phyloP scores from a whole-genome alignment of 1,140 invertebrate genomes.

The Charaxes varanes region DNA sequence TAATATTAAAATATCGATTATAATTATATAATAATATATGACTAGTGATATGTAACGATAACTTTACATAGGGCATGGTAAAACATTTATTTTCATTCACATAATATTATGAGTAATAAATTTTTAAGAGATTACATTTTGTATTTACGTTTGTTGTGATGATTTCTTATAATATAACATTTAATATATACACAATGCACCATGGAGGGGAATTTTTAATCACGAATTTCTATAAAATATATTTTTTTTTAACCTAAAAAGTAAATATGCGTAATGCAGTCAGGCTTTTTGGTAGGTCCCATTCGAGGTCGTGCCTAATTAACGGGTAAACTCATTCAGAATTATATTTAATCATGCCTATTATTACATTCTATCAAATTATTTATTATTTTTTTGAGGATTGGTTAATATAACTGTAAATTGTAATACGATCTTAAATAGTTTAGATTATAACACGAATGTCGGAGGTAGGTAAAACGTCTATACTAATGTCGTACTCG shows the following conservation, averaged over 20 bases:
- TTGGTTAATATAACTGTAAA: background rate
- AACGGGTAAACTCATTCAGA: too few relatives aligned
- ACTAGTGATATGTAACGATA: conserved; percentile 71
- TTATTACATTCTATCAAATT: background rate
- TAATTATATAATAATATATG: conserved; percentile 37
- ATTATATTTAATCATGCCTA: too few relatives aligned
- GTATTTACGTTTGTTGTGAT: conserved; percentile 22
- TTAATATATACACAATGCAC: conserved; percentile 48
- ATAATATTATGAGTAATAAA: too few relatives aligned
- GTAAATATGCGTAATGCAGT: conserved; percentile 46
- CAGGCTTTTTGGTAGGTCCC: conserved; percentile 65
- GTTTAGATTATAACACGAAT: conserved; percentile 32
- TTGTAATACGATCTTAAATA: conserved; percentile 8
- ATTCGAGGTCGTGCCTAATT: too few relatives aligned
- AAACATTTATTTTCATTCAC: conserved; percentile 13
- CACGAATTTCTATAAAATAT: conserved; percentile 32
- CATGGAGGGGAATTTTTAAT: conserved; percentile 36
- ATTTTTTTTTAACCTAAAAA: conserved; percentile 37
- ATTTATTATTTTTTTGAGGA: too few relatives aligned
- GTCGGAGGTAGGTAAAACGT: conserved; percentile 56
- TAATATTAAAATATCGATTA: conserved; percentile 32
- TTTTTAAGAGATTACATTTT: conserved; percentile 25
- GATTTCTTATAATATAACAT: conserved; percentile 19
- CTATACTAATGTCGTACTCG: too few relatives aligned
- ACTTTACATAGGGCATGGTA: conserved; percentile 46